phyloP scores from a whole-genome alignment of 2,888 invertebrate species.

The Amphipyra tragopoginis region DNA sequence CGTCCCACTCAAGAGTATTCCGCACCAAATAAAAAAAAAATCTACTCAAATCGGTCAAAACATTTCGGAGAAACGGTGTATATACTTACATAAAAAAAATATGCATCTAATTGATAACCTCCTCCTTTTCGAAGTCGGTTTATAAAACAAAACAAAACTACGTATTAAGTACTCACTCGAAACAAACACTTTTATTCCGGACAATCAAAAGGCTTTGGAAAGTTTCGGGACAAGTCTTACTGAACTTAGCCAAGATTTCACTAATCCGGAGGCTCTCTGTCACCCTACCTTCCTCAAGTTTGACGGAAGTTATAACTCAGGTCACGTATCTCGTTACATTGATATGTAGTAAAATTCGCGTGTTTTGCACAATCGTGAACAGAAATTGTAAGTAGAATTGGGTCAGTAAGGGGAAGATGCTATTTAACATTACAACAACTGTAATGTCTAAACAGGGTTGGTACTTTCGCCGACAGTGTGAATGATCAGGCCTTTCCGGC shows the following conservation, averaged over 20 bases:
- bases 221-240: constrained; percentile 51
- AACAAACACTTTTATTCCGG: constrained; percentile 60
- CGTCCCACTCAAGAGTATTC: no score
- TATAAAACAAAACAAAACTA: constrained; percentile 45
- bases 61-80: no score
- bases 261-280: constrained; percentile 63
- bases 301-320: constrained; percentile 58
- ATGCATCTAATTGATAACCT: no score
- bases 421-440: constrained; percentile 64
- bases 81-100: no score
- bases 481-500: constrained; percentile 56
- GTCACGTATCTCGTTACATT: constrained; percentile 64
- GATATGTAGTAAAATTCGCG: constrained; percentile 61
- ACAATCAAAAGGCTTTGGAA: constrained; percentile 53
- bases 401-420: constrained; percentile 52
- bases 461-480: constrained; percentile 42
- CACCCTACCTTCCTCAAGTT: constrained; percentile 56
- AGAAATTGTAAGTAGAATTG: constrained; percentile 47
- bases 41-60: no score
- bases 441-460: constrained; percentile 60
- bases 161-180: constrained; percentile 53
- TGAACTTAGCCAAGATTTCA: constrained; percentile 62
- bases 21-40: no score
- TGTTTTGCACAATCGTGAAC: constrained; percentile 55
- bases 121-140: no score